These are phyloP conservation scores for Lasioglossum leucozonium DNA, from an alignment of 2,888 invertebrate species.

Conservation along the genomic window DNA sequence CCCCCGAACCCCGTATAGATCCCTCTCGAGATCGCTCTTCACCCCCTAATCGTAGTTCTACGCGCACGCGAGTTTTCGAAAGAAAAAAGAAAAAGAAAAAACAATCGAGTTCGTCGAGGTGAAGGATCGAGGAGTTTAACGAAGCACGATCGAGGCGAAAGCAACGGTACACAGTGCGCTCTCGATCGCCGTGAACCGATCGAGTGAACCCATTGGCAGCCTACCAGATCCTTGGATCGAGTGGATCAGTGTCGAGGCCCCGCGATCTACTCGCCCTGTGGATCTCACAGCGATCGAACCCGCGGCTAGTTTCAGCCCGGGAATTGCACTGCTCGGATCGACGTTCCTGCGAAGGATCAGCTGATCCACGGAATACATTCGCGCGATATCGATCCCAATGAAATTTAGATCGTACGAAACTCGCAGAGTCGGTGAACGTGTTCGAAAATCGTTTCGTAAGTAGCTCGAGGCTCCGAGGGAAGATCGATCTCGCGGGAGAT, in stretches of 20 bases:
- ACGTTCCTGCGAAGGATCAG: slow-evolving; percentile 21
- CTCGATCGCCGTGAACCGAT: slow-evolving; percentile 13
- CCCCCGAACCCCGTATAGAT: not conserved
- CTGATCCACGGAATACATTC: slow-evolving; percentile 8
- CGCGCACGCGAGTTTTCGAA: not conserved
- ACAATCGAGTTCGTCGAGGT: not conserved
- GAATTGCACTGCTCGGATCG: not conserved
- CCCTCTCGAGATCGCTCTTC: not conserved
- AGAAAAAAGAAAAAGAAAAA: not conserved
- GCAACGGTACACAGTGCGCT: slow-evolving; percentile 9
- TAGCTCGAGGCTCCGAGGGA: not conserved
- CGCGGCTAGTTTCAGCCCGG: not conserved
- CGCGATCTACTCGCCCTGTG: slow-evolving; percentile 16
- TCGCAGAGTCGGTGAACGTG: not conserved
- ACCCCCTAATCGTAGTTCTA: not conserved
- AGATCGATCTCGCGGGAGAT: not conserved
- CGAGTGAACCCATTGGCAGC: slow-evolving; percentile 20
- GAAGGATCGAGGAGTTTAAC: slow-evolving; percentile 7
- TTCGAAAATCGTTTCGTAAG: not conserved
- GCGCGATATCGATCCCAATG: not conserved
- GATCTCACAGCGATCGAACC: slow-evolving; percentile 5
- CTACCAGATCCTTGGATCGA: slow-evolving; percentile 25
- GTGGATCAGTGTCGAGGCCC: slow-evolving; percentile 34
- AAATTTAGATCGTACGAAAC: not conserved
- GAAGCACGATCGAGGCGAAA: not conserved